Base-by-base conservation (phyloP, 2,888 invertebrate species). In the Chamaedrilus cognettii region DNA sequence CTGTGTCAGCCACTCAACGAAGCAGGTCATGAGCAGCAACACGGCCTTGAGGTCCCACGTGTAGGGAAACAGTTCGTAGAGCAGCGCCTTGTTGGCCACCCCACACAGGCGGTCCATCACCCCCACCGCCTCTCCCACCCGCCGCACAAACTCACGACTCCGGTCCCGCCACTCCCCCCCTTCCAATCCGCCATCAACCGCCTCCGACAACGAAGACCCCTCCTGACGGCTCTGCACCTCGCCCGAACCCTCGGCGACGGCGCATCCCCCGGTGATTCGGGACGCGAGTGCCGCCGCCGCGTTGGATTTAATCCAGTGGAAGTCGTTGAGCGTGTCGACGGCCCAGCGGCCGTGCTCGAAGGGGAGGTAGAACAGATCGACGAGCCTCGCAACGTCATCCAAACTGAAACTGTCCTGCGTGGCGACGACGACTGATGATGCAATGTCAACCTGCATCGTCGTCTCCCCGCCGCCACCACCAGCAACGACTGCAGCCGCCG, bases 331-430 rank as follows among this genome's bases (percentile, higher is more conserved):
- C 65, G 98, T 82, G 68, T 93, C 89, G 63, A 93, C 85, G 0
- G 92, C 96, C 72, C 93, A 90, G 33, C 90, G 88, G 0, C 98
- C 98, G 82, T 97, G 96, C 82, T 96, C 97, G 83, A 96, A 98
- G 0, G 98, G 98, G 75, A 98, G 85, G 85, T 97, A 98, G 86
- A 97, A 98, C 63, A 98, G 86, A 84, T 98, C 97, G 80, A 96
- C 94, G 0, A 99, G 86, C 55, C 96, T 86, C 30, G 89, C 86
- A 58, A 96, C 82, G 83, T 97, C 96, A 2, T 56, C 58, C 15
- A 35, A 30, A 1, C 51, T 19, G 30, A 62, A 62, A 19, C 62
- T 50, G 30, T 49, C 28, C 30, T 59, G 60, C 50, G 33, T 65
- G 11, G 2, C 23, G 23, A 50, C 26, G 11, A 31, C 31, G 50